phyloP scores from a whole-genome alignment of 2,888 invertebrate genomes.

The Cryptophagus acutangulus region DNA sequence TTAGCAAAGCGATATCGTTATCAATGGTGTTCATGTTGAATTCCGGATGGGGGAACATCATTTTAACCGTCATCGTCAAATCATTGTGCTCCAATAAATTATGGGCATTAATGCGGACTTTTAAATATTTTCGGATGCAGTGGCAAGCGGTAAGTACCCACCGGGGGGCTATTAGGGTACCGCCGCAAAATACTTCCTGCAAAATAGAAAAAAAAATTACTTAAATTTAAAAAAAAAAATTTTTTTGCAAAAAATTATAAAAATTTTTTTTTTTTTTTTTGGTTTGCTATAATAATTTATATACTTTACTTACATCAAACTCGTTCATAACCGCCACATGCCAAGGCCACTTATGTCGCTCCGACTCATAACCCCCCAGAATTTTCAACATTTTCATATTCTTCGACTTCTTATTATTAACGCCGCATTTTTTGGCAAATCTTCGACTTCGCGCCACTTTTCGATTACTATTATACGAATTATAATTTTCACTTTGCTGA shows the following conservation, averaged over 20 bases:
- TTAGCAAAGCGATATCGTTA: conserved; percentile 85
- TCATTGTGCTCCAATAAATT: conserved; percentile 69
- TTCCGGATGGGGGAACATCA: conserved; percentile 74
- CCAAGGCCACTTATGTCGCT: conserved; percentile 89
- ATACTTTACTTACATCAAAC: conserved; percentile 62
- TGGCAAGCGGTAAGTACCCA: conserved; percentile 89
- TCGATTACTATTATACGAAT: conserved; percentile 20
- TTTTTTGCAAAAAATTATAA: too few species aligned
- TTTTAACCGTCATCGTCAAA: conserved; percentile 67
- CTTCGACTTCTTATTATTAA: conserved; percentile 34
- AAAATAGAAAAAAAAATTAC: conserved; percentile 24
- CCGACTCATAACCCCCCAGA: conserved; percentile 78
- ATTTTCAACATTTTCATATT: conserved; percentile 62
- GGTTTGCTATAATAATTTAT: too few species aligned
- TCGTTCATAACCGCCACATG: conserved; percentile 86
- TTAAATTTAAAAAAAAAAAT: conserved; percentile 9
- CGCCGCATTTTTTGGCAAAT: conserved; percentile 33
- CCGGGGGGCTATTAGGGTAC: conserved; percentile 71
- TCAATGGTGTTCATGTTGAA: conserved; percentile 87
- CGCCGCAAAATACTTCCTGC: conserved; percentile 85
- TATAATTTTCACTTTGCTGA: conserved; percentile 19
- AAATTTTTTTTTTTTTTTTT: not conserved
- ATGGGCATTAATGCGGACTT: conserved; percentile 81
- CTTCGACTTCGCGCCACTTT: conserved; percentile 21
- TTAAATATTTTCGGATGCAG: conserved; percentile 72